Conservation (phyloP, 2,113 vertebrate genomes). For the Eptatretus burgeri region DNA sequence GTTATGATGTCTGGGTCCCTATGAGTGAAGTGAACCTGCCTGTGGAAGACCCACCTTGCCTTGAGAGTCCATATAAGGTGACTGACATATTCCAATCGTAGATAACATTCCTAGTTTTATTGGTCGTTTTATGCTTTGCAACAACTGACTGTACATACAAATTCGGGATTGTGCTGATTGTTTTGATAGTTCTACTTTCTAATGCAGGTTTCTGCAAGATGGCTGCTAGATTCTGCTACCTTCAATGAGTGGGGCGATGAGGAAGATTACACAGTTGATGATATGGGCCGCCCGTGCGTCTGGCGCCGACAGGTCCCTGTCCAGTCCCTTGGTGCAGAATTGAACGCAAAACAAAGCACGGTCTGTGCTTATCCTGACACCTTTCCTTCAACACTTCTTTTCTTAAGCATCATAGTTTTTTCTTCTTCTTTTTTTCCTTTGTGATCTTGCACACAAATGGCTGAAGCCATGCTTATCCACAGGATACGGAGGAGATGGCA, state of each 20-base stretch:
- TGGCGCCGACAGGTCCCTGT: constrained; percentile 29
- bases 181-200: neutral
- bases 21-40: constrained; percentile 50
- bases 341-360: no score
- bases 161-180: neutral
- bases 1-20: constrained; percentile 85
- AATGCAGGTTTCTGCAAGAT: constrained; percentile 53
- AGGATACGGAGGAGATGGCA: no score
- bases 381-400: no score
- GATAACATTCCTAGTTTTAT: neutral
- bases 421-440: no score
- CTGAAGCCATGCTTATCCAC: no score
- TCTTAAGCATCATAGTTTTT: no score
- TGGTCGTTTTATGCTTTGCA: neutral
- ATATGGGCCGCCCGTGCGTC: constrained; percentile 48
- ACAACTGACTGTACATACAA: fast-evolving
- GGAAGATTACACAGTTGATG: constrained; percentile 84
- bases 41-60: constrained; percentile 53
- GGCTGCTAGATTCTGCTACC: constrained; percentile 63
- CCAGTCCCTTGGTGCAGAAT: neutral
- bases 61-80: constrained; percentile 73
- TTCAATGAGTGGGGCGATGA: constrained; percentile 99
- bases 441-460: no score
- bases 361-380: no score
- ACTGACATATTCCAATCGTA: constrained; percentile 9